Conservation (phyloP, 2,888 invertebrate species). For the Sarcophaga variegata region DNA sequence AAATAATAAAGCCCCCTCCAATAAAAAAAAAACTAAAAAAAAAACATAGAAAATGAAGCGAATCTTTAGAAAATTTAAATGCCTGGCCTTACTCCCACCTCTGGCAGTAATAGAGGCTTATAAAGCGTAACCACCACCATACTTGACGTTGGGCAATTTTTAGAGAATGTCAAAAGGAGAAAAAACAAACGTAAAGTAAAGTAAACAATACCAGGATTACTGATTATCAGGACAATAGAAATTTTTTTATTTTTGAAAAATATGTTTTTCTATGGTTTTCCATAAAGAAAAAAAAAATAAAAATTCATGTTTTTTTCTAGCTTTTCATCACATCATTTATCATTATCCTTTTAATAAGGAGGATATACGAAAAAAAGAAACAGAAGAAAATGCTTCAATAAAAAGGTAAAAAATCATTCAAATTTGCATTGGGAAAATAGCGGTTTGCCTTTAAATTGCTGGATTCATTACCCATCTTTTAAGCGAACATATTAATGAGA, state of each 20-base stretch:
- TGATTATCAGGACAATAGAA: conserved; percentile 67
- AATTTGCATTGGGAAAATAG: neutral
- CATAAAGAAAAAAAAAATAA: conserved; percentile 5
- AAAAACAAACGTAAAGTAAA: conserved; percentile 21
- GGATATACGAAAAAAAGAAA: neutral
- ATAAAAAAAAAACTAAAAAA: conserved; percentile 18
- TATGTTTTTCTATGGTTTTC: conserved; percentile 60
- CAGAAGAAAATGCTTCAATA: neutral
- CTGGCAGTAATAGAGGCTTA: neutral
- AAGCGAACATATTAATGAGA: conserved; percentile 49
- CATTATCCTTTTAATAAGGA: conserved; percentile 67
- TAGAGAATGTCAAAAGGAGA: conserved; percentile 62
- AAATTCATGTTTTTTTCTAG: conserved; percentile 16
- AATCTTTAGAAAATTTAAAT: conserved; percentile 33
- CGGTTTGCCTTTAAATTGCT: no score
- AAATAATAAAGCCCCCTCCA: conserved; percentile 40
- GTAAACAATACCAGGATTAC: conserved; percentile 67
- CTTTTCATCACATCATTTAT: conserved; percentile 49
- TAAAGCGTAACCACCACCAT: conserved; percentile 8
- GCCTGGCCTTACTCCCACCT: neutral
- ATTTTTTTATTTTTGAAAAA: conserved; percentile 55
- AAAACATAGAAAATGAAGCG: neutral
- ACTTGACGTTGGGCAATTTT: conserved; percentile 59
- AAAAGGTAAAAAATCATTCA: neutral
- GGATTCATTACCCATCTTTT: neutral